phyloP scores from a whole-genome alignment of 2,113 vertebrate genomes.

The Gymnarchus niloticus region DNA sequence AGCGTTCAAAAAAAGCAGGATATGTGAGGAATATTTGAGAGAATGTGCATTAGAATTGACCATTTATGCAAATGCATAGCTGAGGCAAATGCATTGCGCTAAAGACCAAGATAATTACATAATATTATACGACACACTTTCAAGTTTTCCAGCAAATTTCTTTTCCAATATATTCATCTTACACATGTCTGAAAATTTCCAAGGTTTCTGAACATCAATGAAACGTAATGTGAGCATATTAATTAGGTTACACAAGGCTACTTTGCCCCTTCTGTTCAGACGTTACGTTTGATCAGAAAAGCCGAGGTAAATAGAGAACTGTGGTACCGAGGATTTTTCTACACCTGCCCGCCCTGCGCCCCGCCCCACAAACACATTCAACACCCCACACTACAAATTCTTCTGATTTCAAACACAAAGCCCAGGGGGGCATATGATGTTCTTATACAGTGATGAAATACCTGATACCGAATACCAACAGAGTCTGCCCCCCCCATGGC shows the following conservation, averaged over 20 bases:
- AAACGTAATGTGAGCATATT: neutral
- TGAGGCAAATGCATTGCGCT: neutral
- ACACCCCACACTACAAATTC: neutral
- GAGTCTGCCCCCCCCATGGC: neutral
- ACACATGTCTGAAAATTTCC: constrained; percentile 42
- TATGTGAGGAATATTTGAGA: neutral
- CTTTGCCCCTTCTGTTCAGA: neutral
- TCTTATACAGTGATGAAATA: neutral
- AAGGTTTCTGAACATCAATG: constrained; percentile 13
- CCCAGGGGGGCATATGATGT: neutral
- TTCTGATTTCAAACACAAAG: neutral
- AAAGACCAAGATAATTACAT: neutral
- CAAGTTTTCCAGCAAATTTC: constrained; percentile 44
- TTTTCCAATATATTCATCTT: constrained; percentile 50
- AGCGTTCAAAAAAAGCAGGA: neutral
- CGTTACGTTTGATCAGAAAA: neutral
- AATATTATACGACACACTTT: constrained; percentile 35
- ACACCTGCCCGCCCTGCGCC: neutral
- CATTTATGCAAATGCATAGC: neutral
- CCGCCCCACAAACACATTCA: neutral
- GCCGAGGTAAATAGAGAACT: neutral
- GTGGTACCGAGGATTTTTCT: neutral
- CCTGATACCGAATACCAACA: neutral
- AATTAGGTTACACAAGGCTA: neutral
- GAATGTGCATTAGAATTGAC: neutral